These are phyloP conservation scores for Nycteola revayana DNA, from an alignment of 2,888 invertebrate genomes.

Conservation along the genomic window DNA sequence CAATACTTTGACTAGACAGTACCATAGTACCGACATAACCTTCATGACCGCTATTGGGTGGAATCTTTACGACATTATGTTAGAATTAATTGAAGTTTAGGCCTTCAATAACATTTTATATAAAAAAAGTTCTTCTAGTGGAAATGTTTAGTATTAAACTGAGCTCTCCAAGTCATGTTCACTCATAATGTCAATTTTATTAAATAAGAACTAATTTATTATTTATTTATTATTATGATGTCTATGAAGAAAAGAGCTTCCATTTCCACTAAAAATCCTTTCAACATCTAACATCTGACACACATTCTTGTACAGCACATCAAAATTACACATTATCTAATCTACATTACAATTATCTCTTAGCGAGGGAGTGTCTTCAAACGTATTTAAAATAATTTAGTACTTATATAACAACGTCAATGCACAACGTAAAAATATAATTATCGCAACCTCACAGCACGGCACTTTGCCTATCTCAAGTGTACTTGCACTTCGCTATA, in stretches of 20 bases:
- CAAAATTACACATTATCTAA: slow-evolving; percentile 56
- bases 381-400: slow-evolving; percentile 78
- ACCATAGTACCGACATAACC: slow-evolving; percentile 70
- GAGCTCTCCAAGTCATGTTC: slow-evolving; percentile 13
- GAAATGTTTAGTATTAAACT: slow-evolving; percentile 23
- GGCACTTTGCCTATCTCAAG: slow-evolving; percentile 59
- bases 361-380: slow-evolving; percentile 72
- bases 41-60: slow-evolving; percentile 57
- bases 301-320: slow-evolving; percentile 61
- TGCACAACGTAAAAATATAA: slow-evolving; percentile 62
- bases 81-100: slow-evolving; percentile 51
- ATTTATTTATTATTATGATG: too few relatives aligned
- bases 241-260: too few relatives aligned
- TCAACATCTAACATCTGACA: slow-evolving; percentile 50
- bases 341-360: slow-evolving; percentile 59
- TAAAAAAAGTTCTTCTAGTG: slow-evolving; percentile 53
- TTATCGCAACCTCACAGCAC: slow-evolving; percentile 62
- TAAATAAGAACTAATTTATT: too few relatives aligned
- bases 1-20: slow-evolving; percentile 79
- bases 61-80: slow-evolving; percentile 51
- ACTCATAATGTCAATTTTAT: slow-evolving; percentile 4
- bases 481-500: too few relatives aligned
- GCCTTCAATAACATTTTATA: slow-evolving; percentile 46
- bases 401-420: slow-evolving; percentile 68
- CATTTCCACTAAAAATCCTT: slow-evolving; percentile 56